Evolutionary conservation across 2,888 invertebrate genomes (phyloP), one percentile per base, ranked within the genome.

Genomic region (Synergus gifuensis): DNA sequence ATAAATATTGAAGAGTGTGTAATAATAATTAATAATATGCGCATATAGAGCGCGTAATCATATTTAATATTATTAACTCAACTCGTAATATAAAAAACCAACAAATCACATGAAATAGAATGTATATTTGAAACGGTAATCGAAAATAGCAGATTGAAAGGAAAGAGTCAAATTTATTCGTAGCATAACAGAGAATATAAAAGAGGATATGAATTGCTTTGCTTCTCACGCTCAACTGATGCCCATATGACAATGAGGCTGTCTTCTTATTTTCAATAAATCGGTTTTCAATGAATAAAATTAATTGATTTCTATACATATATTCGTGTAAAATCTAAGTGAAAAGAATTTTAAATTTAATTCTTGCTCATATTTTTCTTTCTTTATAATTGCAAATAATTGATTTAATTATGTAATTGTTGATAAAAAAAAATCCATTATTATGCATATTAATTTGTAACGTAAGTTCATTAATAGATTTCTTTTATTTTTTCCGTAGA

Each of bases 131-230:
- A 69, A 46, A 49, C 16, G 69, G 49, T 49, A 14, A 28, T 49
- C 16, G 69, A 69, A 49, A 49, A 49, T 49, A 16, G 49, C 16
- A 36, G 28, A 28, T 54, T 54, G n/a, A n/a, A 22, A 22, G 22
- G 16, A 67, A 8, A 67, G 49, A 46, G 46, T 69, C 28, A 46
- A 69, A 28, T 49, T 44, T 46, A 69, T 69, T 69, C 46, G 28
- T 8, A 49, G 69, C 69, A 49, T 28, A 49, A 46, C 28, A 46
- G 69, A 69, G n/a, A n/a, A 69, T 69, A 69, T 46, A 69, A 69
- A 69, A 69, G 69, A 69, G 69, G 46, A 69, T 28, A 46, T 69
- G 44, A 49, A 69, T 69, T 69, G 46, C 46, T 49, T 46, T 69
- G 46, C 28, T 69, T 49, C 46, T 49, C 69, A 69, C 46, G 69